Base-by-base conservation (phyloP, 1,140 invertebrate species). In the Antheraea mylitta region DNA sequence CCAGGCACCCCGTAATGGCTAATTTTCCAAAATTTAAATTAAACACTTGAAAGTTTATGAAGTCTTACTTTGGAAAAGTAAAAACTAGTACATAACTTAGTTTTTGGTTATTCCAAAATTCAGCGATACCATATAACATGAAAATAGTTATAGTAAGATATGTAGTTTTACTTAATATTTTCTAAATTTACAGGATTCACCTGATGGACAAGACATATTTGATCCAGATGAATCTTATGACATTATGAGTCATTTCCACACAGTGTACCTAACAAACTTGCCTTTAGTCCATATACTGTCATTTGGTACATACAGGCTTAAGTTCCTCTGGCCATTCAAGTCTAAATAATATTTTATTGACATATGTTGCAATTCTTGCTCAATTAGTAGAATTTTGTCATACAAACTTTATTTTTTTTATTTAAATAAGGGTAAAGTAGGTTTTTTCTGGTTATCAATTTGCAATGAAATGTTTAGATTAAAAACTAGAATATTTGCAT, bases 201-300 rank as follows among this genome's bases (percentile, higher is more conserved):
- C 87, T 2, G 81, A 87, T 64, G 85, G 84, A 2, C 74, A 87
- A 70, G 83, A 87, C 66, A 75, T 89, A 7, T 89, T 89, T 70
- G 79, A 80, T n/a, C 83, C 87, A 0, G 78, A 85, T 0, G 89
- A 90, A 18, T 82, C 83, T 69, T 90, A 87, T 53, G 87, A 91
- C 61, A 87, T 91, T 16, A n/a, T 90, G 19, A 74, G 81, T 9
- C 89, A 91, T 65, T 91, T 91, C 69, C 89, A 91, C 58, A 78
- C 83, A 0, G 67, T 85, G 22, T 91, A 90, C 62, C 11, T 91
- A n/a, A 75, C 65, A 38, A 91, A 91, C 65, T 66, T 91, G 61
- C 82, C 89, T 3, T 70, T 91, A 1, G 74, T 91, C 9, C 89
- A 91, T 60, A 83, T 89, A 8, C 62, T 83, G 6, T 80, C 78